Conservation (phyloP, 2,113 vertebrate genomes). For the Xenopus borealis region DNA sequence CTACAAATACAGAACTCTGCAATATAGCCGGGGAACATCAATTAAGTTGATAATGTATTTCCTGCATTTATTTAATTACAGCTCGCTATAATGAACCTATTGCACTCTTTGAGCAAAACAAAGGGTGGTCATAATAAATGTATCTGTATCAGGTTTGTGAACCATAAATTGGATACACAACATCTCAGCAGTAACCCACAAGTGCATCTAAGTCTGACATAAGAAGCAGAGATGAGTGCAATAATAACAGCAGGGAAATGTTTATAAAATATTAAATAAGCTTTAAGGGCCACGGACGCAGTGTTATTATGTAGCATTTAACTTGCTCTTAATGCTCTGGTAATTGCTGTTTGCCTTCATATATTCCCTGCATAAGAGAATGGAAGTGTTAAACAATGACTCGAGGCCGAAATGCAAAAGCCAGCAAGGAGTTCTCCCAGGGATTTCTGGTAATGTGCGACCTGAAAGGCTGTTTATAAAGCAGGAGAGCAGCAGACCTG, state of each 20-base stretch:
- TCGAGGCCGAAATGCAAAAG: conserved; percentile 4
- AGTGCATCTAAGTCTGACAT: not conserved
- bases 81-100: no score
- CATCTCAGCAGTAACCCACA: no score
- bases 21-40: no score
- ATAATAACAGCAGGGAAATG: conserved; percentile 1
- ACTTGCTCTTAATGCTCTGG: conserved; percentile 8
- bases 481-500: conserved; percentile 5
- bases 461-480: conserved; percentile 36
- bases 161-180: no score
- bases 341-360: conserved; percentile 29
- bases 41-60: no score
- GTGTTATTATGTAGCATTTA: conserved; percentile 31
- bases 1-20: no score
- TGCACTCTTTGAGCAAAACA: no score
- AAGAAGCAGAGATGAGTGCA: not conserved
- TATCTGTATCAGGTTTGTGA: no score
- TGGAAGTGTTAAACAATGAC: not conserved
- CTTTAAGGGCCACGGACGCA: not conserved
- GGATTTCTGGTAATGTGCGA: conserved; percentile 37
- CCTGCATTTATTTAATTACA: no score
- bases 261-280: conserved; percentile 4
- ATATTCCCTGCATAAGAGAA: conserved; percentile 12
- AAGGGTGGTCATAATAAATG: no score
- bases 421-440: not conserved